phyloP scores from a whole-genome alignment of 2,113 vertebrate species.

The Turnix velox region DNA sequence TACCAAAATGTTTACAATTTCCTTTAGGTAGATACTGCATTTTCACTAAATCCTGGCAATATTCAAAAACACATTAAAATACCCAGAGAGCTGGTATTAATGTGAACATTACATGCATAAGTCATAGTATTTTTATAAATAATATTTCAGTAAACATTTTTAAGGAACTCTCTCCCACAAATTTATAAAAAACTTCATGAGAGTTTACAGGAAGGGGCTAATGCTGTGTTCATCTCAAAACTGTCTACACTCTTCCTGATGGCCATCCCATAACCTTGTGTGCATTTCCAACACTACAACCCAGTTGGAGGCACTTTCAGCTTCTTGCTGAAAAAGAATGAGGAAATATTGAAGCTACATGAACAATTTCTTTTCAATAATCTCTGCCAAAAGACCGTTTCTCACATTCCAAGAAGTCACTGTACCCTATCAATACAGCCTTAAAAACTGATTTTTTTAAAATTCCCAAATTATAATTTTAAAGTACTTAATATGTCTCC shows the following conservation, averaged over 20 bases:
- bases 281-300: background rate
- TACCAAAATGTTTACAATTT: background rate
- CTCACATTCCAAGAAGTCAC: background rate
- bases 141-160: background rate
- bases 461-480: background rate
- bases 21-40: background rate
- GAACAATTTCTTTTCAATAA: background rate
- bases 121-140: background rate
- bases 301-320: background rate
- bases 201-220: background rate
- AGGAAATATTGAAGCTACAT: background rate
- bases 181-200: background rate
- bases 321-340: background rate
- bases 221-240: background rate
- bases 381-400: background rate
- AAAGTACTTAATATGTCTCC: background rate
- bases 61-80: background rate
- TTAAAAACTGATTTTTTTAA: too few relatives aligned
- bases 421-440: background rate
- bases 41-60: background rate
- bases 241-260: background rate
- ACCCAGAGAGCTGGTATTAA: background rate
- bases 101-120: background rate
- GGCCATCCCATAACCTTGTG: background rate
- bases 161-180: background rate